Conservation (phyloP, 2,888 invertebrate genomes). For the Tachystola acroxantha region DNA sequence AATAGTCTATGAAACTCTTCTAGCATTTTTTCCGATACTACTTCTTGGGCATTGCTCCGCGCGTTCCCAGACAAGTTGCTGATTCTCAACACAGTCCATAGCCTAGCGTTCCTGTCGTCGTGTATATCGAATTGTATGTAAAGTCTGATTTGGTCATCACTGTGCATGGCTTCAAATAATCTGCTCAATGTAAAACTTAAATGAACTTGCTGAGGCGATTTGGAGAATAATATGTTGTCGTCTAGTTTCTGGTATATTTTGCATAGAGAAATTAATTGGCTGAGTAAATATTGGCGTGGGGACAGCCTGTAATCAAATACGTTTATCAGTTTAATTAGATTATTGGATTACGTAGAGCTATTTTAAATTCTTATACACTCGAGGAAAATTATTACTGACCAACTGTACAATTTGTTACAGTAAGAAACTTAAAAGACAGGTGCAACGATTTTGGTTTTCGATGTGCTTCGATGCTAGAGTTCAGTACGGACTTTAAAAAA, state of each 20-base stretch:
- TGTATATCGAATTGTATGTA: conserved; percentile 34
- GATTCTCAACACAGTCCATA: conserved; percentile 45
- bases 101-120: conserved; percentile 29
- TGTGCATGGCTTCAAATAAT: conserved; percentile 36
- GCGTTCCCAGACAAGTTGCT: conserved; percentile 34
- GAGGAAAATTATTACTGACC: no score
- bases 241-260: conserved; percentile 44
- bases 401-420: no score
- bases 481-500: no score
- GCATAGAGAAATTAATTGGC: conserved; percentile 39
- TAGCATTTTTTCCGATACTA: conserved; percentile 28
- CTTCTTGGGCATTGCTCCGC: conserved; percentile 23
- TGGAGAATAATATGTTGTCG: conserved; percentile 24
- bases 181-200: conserved; percentile 34
- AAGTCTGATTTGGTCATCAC: conserved; percentile 40
- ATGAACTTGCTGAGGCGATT: conserved; percentile 47
- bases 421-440: no score
- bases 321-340: no score
- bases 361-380: no score
- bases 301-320: no score
- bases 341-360: no score
- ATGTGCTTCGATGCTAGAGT: no score
- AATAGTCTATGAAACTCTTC: conserved; percentile 15
- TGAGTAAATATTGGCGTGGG: conserved; percentile 25
- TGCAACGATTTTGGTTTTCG: no score